Evolutionary conservation across 2,113 vertebrate species (phyloP).

Genomic region (Atrichornis clamosus): DNA sequence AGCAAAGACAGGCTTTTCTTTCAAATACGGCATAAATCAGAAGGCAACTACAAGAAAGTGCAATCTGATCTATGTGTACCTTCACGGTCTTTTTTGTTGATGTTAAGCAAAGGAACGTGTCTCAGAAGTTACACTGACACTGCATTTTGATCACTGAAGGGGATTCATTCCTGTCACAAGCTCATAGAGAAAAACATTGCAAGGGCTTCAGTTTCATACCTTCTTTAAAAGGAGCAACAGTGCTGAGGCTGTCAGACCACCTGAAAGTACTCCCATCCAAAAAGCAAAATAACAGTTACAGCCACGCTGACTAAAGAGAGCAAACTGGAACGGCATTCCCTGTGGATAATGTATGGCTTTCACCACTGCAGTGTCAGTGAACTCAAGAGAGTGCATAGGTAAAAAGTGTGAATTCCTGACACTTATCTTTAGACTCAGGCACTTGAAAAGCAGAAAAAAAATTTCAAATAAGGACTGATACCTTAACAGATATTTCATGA

Average conservation of each 20-base stretch:
- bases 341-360: not conserved
- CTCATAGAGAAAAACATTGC: not conserved
- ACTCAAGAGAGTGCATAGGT: not conserved
- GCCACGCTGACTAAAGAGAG: not conserved
- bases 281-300: not conserved
- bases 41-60: not conserved
- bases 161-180: not conserved
- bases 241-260: not conserved
- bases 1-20: not conserved
- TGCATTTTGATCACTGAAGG: constrained; percentile 15
- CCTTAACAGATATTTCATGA: not conserved
- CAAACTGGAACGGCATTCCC: not conserved
- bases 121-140: not conserved
- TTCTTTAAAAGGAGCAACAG: not conserved
- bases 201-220: not conserved
- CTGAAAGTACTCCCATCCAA: not conserved
- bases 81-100: not conserved
- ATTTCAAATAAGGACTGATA: not conserved
- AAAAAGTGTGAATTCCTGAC: not conserved
- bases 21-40: not conserved
- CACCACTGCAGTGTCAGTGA: not conserved
- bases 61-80: not conserved
- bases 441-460: not conserved
- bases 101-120: not conserved
- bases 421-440: not conserved